Evolutionary conservation across 2,113 vertebrate species (phyloP).

Genomic region (Setophaga coronata): DNA sequence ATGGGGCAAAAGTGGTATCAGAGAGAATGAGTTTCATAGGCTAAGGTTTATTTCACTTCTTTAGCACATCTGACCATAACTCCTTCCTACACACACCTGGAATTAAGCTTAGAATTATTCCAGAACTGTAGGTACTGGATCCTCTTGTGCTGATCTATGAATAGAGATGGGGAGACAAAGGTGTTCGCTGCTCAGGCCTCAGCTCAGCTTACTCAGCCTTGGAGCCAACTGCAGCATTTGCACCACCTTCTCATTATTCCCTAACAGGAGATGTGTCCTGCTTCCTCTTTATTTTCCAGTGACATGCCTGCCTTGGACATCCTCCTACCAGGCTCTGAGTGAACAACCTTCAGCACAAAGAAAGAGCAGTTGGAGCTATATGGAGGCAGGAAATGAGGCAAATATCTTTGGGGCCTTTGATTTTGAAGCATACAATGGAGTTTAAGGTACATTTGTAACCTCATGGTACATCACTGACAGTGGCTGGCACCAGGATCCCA

Average conservation of each 20-base stretch:
- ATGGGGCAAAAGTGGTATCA: background rate
- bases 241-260: background rate
- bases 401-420: background rate
- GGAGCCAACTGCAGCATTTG: background rate
- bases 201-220: background rate
- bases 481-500: background rate
- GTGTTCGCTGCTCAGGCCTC: background rate
- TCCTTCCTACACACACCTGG: background rate
- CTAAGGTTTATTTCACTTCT: rapidly evolving
- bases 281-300: background rate
- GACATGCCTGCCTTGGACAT: background rate
- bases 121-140: background rate
- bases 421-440: rapidly evolving
- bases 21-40: background rate
- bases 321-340: background rate
- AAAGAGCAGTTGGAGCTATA: background rate
- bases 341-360: background rate
- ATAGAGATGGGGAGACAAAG: background rate
- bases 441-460: background rate
- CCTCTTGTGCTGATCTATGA: background rate
- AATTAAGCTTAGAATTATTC: background rate
- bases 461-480: background rate
- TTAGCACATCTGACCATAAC: background rate
- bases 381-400: background rate
- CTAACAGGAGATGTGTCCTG: background rate